A percentile compares a stretch with the other conserved stretches of the same genome.
Conservation (phyloP, 2,888 invertebrate genomes). For the Petrophora chlorosata region DNA sequence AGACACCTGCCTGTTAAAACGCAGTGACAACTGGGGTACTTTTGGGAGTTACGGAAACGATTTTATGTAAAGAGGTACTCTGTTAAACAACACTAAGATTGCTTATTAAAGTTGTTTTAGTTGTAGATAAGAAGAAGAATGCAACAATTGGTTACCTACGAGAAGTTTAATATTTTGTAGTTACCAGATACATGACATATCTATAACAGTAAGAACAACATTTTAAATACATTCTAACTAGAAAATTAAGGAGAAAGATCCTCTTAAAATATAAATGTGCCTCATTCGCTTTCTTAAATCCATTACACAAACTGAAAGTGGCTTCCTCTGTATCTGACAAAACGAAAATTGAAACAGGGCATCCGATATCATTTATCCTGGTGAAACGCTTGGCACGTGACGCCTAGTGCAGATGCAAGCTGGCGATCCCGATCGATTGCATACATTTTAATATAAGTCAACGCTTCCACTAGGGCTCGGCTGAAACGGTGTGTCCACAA, state of each 20-base stretch:
- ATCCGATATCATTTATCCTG: conserved; percentile 52
- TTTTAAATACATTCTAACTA: too few relatives aligned
- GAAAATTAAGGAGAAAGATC: too few relatives aligned
- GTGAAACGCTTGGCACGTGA: conserved; percentile 52
- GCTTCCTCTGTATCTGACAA: conserved; percentile 41
- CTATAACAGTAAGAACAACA: too few relatives aligned
- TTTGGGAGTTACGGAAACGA: conserved; percentile 15
- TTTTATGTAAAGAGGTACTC: neutral
- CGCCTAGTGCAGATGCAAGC: conserved; percentile 53
- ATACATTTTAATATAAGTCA: conserved; percentile 66
- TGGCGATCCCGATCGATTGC: conserved; percentile 61
- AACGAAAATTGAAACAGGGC: conserved; percentile 39
- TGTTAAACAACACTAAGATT: too few relatives aligned
- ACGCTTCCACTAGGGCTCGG: conserved; percentile 24
- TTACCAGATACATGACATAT: too few relatives aligned
- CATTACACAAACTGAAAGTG: conserved; percentile 22
- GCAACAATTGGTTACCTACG: too few relatives aligned
- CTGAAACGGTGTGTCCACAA: conserved; percentile 13
- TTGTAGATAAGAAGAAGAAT: too few relatives aligned
- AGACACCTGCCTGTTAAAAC: conserved; percentile 24
- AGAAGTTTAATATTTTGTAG: too few relatives aligned
- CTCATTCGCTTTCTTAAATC: conserved; percentile 19
- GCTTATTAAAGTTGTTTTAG: too few relatives aligned
- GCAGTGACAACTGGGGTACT: conserved; percentile 17
- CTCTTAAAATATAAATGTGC: conserved; percentile 23